Percentiles rank a stretch among this genome's conserved stretches.
These are phyloP conservation scores for Micromys minutus DNA, from an alignment of 2,113 vertebrate genomes.

Conservation along the genomic window DNA sequence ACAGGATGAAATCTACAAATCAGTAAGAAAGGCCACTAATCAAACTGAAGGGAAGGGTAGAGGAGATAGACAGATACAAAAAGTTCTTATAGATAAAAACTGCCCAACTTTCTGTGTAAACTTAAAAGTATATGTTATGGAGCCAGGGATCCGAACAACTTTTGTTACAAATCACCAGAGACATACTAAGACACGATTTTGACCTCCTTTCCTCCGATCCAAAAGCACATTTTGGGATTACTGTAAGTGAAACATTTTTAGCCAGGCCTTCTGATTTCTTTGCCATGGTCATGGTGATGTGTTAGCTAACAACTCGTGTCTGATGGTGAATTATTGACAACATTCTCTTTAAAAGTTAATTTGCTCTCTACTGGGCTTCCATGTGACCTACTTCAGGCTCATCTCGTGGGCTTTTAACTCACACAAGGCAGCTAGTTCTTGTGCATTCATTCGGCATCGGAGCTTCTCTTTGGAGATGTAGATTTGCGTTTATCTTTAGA, in stretches of 20 bases:
- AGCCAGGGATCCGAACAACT: not conserved
- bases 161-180: constrained; percentile 19
- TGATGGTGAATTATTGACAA: constrained; percentile 50
- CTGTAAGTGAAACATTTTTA: not conserved
- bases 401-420: not conserved
- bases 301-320: constrained; percentile 16
- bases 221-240: constrained; percentile 9
- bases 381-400: constrained; percentile 28
- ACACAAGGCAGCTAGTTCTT: constrained; percentile 33
- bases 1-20: not conserved
- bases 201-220: not conserved
- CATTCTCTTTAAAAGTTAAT: constrained; percentile 59
- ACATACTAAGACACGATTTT: not conserved
- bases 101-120: not conserved
- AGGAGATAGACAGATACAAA: not conserved
- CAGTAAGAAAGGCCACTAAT: not conserved
- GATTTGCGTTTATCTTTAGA: constrained; percentile 11
- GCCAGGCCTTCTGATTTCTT: constrained; percentile 32
- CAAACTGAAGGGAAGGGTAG: not conserved
- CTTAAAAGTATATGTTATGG: not conserved
- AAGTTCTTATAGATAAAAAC: not conserved
- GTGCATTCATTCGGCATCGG: not conserved
- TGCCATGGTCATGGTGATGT: not conserved
- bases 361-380: constrained; percentile 40
- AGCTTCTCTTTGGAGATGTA: constrained; percentile 15